Conservation (phyloP, 30 jellyfish, hydroid and myxozoan genomes). For the Nemopilema nomurai region DNA sequence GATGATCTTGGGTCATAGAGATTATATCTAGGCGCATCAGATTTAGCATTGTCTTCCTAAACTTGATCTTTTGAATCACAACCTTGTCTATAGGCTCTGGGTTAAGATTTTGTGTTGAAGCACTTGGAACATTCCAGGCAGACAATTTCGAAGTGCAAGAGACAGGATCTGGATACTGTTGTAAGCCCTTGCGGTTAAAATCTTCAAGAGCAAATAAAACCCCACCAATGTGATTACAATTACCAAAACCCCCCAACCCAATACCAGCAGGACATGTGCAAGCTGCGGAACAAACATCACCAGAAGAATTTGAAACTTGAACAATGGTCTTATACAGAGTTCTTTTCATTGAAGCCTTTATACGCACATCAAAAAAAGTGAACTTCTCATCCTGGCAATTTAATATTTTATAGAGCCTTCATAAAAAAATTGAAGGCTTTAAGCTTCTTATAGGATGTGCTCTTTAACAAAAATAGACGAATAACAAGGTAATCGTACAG, state of each 20-base stretch:
- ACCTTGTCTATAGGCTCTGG: not conserved
- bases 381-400: not conserved
- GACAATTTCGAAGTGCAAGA: too few species aligned
- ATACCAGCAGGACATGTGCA: too few species aligned
- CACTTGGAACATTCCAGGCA: not conserved
- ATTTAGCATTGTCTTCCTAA: not conserved
- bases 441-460: slow-evolving; percentile 19
- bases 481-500: slow-evolving; percentile 36
- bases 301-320: not conserved
- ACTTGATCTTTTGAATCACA: not conserved
- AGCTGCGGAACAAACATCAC: slow-evolving; percentile 33
- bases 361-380: slow-evolving; percentile 20
- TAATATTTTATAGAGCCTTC: not conserved
- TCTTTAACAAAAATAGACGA: slow-evolving; percentile 12
- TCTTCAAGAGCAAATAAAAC: not conserved
- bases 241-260: too few species aligned
- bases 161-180: not conserved
- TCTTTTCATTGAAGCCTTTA: slow-evolving; percentile 19
- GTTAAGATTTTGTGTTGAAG: not conserved
- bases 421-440: not conserved
- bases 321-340: slow-evolving; percentile 1
- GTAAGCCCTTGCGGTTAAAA: not conserved
- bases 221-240: too few species aligned
- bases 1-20: slow-evolving; percentile 6
- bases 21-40: not conserved